phyloP scores from a whole-genome alignment of 2,113 vertebrate genomes.

The Lagopus leucura region DNA sequence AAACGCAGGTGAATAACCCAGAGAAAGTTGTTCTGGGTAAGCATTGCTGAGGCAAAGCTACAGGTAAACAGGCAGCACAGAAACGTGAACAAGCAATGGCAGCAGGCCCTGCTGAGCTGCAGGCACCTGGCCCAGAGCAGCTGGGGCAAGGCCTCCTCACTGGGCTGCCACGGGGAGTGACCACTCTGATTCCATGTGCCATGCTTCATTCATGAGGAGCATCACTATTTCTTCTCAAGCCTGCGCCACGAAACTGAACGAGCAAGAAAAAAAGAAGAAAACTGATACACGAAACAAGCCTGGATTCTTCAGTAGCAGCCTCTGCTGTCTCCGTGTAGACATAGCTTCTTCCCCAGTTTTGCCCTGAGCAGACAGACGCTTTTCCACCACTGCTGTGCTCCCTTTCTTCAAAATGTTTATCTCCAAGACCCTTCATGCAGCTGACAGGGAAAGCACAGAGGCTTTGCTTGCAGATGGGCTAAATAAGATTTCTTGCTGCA shows the following conservation, averaged over 20 bases:
- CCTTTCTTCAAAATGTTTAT: background rate
- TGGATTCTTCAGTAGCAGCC: too few species aligned
- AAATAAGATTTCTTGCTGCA: background rate
- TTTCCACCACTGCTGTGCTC: background rate
- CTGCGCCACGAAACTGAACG: background rate
- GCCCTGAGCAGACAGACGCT: background rate
- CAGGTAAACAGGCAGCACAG: background rate
- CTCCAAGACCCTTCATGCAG: background rate
- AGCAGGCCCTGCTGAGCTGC: background rate
- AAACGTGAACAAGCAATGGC: background rate
- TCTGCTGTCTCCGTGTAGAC: too few species aligned
- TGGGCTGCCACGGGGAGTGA: background rate
- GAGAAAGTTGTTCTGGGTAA: background rate
- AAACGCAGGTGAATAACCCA: background rate
- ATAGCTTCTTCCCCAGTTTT: background rate
- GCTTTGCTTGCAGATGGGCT: background rate
- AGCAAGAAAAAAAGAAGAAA: background rate
- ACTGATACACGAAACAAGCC: background rate
- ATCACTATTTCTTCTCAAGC: background rate
- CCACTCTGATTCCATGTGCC: background rate
- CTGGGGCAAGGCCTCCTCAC: background rate
- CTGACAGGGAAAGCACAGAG: background rate
- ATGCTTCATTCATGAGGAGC: background rate
- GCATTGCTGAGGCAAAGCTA: background rate
- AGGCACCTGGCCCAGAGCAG: background rate